Evolutionary conservation across 1,140 invertebrate genomes (phyloP), one percentile per base, ranked within the genome.

Genomic region (Teleopsis dalmanni): DNA sequence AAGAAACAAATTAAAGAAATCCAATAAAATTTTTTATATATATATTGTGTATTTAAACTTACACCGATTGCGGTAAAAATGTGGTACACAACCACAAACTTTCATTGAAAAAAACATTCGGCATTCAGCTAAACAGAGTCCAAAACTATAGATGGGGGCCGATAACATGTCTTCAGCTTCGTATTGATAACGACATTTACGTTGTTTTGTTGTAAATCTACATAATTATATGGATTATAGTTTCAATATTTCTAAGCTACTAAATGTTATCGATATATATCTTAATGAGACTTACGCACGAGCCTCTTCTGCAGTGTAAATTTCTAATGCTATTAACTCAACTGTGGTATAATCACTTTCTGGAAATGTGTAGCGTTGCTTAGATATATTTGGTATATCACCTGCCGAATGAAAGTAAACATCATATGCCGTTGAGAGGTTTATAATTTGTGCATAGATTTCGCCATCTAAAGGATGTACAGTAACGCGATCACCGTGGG

Each of bases 381-480:
- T 75, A 2, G 76, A 73, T 34, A 80, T 75, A 55, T 78, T 80
- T 0, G 79, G 75, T 0, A 77, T 71, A 66, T 81, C 80, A 3
- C 72, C 60, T 0, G 78, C 73, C 0, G 76, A 75, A 44, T 81
- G 78, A 9, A 81, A 69, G 44, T 76, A 81, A 3, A 78, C 75
- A 57, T 76, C 72, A 56, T 81, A 83, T 16, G 76, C 73, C 3
- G 76, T 77, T 1, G 79, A 78, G 35, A 83, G 72, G 47, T 82
- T 82, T n/a, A 82, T 77, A n/a, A 82, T 73, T 60, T 83, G 80
- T 0, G 79, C 77, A 58, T 83, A 83, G 13, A 82, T 77, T 65
- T 84, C 81, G 3, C 81, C 82, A 58, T 84, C 81, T 6, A 84
- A 55, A 0, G 81, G 81, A 71, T 82, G 81, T 2, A 83, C 77